Percentiles rank a stretch among this genome's conserved stretches.
Conservation (phyloP, 2,888 invertebrate genomes). For the Escarpia spicata region DNA sequence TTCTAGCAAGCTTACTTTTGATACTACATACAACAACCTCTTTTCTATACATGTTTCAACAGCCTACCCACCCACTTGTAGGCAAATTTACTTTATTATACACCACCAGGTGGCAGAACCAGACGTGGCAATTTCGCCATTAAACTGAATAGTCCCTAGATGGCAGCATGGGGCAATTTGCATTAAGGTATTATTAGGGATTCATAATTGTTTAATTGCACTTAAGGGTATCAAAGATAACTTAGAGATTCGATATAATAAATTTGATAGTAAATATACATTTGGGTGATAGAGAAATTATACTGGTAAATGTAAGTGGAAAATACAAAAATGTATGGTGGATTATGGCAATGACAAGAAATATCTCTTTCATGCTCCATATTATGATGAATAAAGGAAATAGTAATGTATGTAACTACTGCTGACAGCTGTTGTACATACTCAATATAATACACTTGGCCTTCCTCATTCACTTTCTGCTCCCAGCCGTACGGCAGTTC, state of each 20-base stretch:
- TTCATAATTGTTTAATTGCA: neutral
- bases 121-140: neutral
- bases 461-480: conserved; percentile 78
- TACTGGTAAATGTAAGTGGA: neutral
- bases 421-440: conserved; percentile 48
- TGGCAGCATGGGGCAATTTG: neutral
- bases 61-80: neutral
- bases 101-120: neutral
- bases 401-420: neutral
- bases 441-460: conserved; percentile 81
- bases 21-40: neutral
- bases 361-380: neutral
- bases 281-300: neutral
- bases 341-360: neutral
- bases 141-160: neutral
- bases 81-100: neutral
- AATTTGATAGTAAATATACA: neutral
- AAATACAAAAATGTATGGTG: neutral
- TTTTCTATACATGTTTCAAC: neutral
- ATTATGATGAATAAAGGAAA: neutral
- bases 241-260: neutral
- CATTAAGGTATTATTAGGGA: neutral
- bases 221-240: neutral
- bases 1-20: neutral
- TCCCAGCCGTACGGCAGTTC: conserved; percentile 92